phyloP scores from a whole-genome alignment of 2,113 vertebrate species.

The Cygnus atratus region DNA sequence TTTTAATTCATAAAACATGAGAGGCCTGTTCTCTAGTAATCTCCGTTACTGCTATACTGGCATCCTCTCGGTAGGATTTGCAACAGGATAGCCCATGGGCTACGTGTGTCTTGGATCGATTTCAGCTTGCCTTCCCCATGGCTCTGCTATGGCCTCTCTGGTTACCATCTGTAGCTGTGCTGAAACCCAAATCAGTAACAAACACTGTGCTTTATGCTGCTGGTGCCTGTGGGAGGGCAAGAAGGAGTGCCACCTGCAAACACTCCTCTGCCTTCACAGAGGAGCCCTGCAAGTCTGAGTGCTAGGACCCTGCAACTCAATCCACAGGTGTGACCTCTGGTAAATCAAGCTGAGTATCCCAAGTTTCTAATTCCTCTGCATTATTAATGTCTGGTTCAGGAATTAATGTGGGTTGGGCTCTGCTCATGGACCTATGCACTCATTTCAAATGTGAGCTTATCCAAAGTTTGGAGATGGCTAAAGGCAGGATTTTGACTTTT shows the following conservation, averaged over 20 bases:
- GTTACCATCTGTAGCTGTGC: conserved; percentile 7
- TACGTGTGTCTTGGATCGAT: neutral
- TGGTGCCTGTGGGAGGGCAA: rapidly evolving
- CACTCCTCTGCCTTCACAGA: neutral
- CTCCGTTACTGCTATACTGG: neutral
- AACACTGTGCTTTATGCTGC: neutral
- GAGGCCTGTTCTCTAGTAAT: neutral
- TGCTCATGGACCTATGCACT: neutral
- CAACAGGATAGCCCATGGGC: neutral
- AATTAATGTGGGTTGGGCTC: conserved; percentile 3
- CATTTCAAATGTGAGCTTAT: neutral
- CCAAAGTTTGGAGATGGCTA: neutral
- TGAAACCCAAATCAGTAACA: conserved; percentile 10
- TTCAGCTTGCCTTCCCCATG: neutral
- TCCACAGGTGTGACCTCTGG: neutral
- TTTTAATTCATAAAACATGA: neutral
- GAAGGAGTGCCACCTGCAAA: neutral
- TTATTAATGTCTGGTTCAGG: conserved; percentile 43
- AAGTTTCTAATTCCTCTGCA: conserved; percentile 46
- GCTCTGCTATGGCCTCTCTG: neutral
- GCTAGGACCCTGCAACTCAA: conserved; percentile 23
- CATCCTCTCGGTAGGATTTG: neutral
- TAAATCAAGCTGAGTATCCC: neutral
- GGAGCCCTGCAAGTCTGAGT: neutral
- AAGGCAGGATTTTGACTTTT: neutral